A percentile compares a stretch with the other conserved stretches of the same genome.
Conservation (phyloP, 2,888 invertebrate species). For the Ditylenchus weischeri region DNA sequence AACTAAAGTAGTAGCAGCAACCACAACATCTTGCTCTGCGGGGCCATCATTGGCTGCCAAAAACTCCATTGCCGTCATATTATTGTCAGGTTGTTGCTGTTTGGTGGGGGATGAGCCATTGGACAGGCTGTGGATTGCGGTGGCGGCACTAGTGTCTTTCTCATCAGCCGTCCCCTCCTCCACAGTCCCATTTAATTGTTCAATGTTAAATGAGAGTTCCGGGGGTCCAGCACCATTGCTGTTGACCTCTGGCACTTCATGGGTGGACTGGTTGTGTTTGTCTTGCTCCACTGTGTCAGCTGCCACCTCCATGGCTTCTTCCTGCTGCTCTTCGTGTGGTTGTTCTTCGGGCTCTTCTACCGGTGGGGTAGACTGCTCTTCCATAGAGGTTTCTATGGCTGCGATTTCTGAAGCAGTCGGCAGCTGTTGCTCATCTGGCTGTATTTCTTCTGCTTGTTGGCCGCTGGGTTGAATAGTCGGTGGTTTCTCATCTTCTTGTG, state of each 20-base stretch:
- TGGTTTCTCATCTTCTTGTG: not conserved
- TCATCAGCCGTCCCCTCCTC: slow-evolving; percentile 12
- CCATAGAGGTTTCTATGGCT: not conserved
- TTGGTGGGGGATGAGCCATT: not conserved
- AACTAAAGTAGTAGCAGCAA: too few relatives aligned
- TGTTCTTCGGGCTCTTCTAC: not conserved
- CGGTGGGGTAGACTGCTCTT: slow-evolving; percentile 1
- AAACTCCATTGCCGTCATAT: not conserved
- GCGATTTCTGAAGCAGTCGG: not conserved
- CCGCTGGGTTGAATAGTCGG: not conserved
- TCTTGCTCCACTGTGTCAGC: slow-evolving; percentile 7
- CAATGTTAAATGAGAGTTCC: not conserved
- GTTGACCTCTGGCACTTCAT: not conserved
- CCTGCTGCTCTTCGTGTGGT: not conserved
- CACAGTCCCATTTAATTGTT: not conserved
- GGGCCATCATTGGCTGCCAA: slow-evolving; percentile 6
- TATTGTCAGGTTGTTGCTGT: not conserved
- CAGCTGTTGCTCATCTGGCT: not conserved
- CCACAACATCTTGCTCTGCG: too few relatives aligned
- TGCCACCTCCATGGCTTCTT: slow-evolving; percentile 13
- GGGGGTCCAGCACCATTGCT: not conserved
- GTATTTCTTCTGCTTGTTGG: not conserved
- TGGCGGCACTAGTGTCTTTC: not conserved
- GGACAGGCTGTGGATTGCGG: not conserved
- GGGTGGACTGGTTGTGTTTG: not conserved